Base-by-base conservation (phyloP, 2,113 vertebrate genomes). In the Glaucomys volans region DNA sequence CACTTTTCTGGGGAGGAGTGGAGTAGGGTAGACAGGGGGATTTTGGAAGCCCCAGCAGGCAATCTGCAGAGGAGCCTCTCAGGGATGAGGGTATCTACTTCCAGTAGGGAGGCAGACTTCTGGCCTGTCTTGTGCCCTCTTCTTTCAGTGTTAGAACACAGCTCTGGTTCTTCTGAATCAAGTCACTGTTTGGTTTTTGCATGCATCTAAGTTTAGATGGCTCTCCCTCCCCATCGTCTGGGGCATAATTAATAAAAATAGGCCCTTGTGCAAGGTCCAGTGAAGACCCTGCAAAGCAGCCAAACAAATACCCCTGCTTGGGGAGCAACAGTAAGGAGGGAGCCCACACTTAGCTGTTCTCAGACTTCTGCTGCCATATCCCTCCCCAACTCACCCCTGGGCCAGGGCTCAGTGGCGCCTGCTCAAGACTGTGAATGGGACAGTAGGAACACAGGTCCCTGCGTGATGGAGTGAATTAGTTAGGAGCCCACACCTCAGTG, bases 201-300 rank as follows among this genome's bases (percentile, higher is more conserved):
- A 1, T 7, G 3, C 16, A 37, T 74, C 72, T 57, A 20, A 1
- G 28, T 83, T 59, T 79, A 44, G 9, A 54, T 35, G 20, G n/a
- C 12, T 22, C 7, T 1, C 1, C 4, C 0, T 0, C 2, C 1
- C 12, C 35, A 57, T 50, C 17, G 26, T 11, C 42, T 44, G 18
- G 69, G 80, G 17, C 30, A 35, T n/a, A 77, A 42, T 47, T n/a
- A 42, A 37, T n/a, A 22, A 74, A 57, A 17, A n/a, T 26, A 47
- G 44, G 7, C n/a, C 6, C n/a, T 44, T 64, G 30, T 42, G n/a
- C 42, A 40, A 28, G 86, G 54, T n/a, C 3, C 42, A 9, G 0
- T n/a, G 52, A 67, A 82, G 74, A 83, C 1, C 32, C 57, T 35
- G 42, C 17, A 37, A 87, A 80, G 64, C 32, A 54, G 40, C 47